Evolutionary conservation across 2,113 vertebrate genomes (phyloP).

Genomic region (Campylomormyrus numenius): DNA sequence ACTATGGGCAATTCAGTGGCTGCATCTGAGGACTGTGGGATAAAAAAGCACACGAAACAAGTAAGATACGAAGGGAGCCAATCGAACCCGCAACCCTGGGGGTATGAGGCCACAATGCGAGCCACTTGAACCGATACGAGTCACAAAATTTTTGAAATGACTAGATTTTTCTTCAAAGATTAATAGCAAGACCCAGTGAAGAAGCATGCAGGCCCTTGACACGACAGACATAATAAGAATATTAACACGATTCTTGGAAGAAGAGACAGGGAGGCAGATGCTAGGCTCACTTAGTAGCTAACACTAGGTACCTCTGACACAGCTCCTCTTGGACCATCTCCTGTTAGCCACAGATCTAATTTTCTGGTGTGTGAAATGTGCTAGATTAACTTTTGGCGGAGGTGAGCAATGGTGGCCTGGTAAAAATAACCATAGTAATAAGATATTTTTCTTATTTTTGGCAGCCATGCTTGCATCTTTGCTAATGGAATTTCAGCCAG

Average conservation of each 20-base stretch:
- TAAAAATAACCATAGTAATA: constrained; percentile 2
- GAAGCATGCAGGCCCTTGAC: not conserved
- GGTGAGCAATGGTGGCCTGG: not conserved
- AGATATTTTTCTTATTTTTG: not conserved
- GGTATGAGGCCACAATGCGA: not conserved
- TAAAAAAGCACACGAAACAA: not conserved
- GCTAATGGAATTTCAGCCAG: not conserved
- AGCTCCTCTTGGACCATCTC: not conserved
- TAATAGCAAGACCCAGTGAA: not conserved
- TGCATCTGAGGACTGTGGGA: not conserved
- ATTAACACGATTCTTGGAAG: not conserved
- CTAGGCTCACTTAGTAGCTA: not conserved
- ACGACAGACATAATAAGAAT: not conserved
- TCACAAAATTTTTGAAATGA: not conserved
- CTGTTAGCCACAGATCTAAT: not conserved
- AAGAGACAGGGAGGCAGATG: not conserved
- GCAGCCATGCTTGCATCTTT: not conserved
- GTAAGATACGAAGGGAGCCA: not conserved
- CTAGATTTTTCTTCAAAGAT: not conserved
- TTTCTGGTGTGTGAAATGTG: not conserved
- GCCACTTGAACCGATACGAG: not conserved
- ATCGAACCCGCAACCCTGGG: not conserved
- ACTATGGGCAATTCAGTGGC: not conserved
- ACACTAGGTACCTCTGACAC: not conserved
- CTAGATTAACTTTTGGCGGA: not conserved